Base-by-base conservation (phyloP, 2,797 vertebrate genomes). In the Leuciscus waleckii region DNA sequence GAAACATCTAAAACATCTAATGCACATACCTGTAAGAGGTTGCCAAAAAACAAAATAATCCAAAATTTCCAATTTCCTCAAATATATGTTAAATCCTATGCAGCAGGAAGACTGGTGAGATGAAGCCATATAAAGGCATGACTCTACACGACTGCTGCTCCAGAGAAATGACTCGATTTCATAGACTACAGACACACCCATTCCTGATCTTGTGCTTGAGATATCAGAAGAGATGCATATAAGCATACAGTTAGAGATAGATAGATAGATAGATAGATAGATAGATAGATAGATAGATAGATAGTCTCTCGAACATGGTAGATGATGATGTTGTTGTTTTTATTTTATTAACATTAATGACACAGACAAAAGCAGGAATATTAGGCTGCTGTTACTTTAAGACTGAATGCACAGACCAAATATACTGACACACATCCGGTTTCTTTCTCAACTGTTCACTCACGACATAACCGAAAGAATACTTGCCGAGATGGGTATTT, bases 151-250 rank as follows among this genome's bases (percentile, higher is more conserved):
- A 49, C 13, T 39, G 26, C 49, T 70, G n/a, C 65, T 46, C 71
- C 14, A 7, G n/a, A 51, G 5, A n/a, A 51, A 35, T 76, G 71
- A 76, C 46, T 76, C 23, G 5, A 17, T 76, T 54, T 67, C 41
- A 49, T 29, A 49, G 51, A 26, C 77, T 14, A 43, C 39, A 51
- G 83, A 86, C 75, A 84, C 87, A 77, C 88, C 88, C 82, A 54
- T 0, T 23, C 2, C 11, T 43, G 37, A 17, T 81, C 7, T 16
- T 65, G 14, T 32, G 43, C 35, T 10, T 10, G 71, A 67, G 14
- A 14, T 11, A 11, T 75, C 56, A 26, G 19, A 75, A 67, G 26
- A 1, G 1, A 39, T 26, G 2, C 29, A 68, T 11, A 63, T 6
- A 79, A 65, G 5, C 32, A 39, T 69, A 61, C 11, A 63, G 58